Evolutionary conservation across 2,797 vertebrate species (phyloP).

Genomic region (Liasis olivaceus): DNA sequence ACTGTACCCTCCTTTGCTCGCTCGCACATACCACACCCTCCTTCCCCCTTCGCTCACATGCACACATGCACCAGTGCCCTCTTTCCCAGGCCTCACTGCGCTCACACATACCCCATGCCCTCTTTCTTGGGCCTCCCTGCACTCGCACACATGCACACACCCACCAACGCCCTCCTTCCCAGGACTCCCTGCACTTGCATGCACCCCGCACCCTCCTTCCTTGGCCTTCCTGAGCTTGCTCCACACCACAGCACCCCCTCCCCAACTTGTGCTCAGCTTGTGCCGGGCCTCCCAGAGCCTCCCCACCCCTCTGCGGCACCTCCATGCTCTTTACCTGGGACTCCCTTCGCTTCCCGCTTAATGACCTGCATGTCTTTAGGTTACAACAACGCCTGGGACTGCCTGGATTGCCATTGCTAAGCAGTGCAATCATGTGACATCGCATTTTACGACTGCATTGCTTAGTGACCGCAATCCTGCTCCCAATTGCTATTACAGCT

Average conservation of each 20-base stretch:
- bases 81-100: rapidly evolving
- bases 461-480: not conserved
- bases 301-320: not conserved
- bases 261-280: not conserved
- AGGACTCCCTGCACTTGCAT: not conserved
- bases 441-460: not conserved
- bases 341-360: not conserved
- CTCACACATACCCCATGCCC: too few species aligned
- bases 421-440: not conserved
- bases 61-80: not conserved
- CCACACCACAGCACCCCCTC: not conserved
- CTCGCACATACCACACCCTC: not conserved
- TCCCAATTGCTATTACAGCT: not conserved
- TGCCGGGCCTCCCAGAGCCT: not conserved
- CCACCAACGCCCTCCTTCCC: not conserved
- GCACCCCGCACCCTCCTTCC: not conserved
- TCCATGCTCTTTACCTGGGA: not conserved
- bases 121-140: not conserved
- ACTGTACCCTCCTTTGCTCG: not conserved
- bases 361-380: not conserved
- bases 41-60: not conserved
- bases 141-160: not conserved
- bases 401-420: not conserved
- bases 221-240: not conserved
- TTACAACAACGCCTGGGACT: not conserved